These are phyloP conservation scores for Hypsopygia costalis DNA, from an alignment of 2,888 invertebrate species.

Conservation along the genomic window DNA sequence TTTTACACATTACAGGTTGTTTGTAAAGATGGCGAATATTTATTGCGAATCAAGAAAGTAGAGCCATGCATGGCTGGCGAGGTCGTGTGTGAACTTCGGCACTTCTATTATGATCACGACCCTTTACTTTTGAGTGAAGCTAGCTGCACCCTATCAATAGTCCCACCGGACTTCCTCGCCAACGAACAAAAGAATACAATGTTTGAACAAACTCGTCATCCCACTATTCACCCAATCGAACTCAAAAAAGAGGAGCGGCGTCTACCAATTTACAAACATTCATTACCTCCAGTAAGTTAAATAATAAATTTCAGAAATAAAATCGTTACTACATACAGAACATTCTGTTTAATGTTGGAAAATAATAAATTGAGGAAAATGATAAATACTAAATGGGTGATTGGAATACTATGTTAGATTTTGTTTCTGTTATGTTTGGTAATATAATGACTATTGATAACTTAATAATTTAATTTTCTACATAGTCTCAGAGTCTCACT, in stretches of 20 bases:
- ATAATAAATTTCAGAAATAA: too few species aligned
- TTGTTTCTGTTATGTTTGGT: too few species aligned
- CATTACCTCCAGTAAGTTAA: not conserved
- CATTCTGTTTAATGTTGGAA: too few species aligned
- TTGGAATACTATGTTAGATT: too few species aligned
- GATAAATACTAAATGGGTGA: too few species aligned
- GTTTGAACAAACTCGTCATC: not conserved
- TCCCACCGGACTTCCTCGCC: conserved; percentile 11
- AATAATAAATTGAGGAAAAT: too few species aligned
- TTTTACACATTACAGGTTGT: conserved; percentile 24
- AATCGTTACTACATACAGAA: too few species aligned
- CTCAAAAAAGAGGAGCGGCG: not conserved
- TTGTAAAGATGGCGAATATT: conserved; percentile 24
- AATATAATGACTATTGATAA: too few species aligned
- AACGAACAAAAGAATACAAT: not conserved
- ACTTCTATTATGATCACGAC: conserved; percentile 18
- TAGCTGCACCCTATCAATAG: conserved; percentile 12
- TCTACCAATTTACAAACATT: not conserved
- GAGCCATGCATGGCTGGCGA: conserved; percentile 31
- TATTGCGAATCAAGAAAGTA: conserved; percentile 29
- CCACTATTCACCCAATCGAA: not conserved
- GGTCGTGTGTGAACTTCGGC: conserved; percentile 30
- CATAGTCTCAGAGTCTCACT: too few species aligned
- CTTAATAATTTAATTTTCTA: too few species aligned
- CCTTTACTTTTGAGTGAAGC: conserved; percentile 11